These are phyloP conservation scores for Beris morrisii DNA, from an alignment of 2,888 invertebrate genomes.

Conservation along the genomic window DNA sequence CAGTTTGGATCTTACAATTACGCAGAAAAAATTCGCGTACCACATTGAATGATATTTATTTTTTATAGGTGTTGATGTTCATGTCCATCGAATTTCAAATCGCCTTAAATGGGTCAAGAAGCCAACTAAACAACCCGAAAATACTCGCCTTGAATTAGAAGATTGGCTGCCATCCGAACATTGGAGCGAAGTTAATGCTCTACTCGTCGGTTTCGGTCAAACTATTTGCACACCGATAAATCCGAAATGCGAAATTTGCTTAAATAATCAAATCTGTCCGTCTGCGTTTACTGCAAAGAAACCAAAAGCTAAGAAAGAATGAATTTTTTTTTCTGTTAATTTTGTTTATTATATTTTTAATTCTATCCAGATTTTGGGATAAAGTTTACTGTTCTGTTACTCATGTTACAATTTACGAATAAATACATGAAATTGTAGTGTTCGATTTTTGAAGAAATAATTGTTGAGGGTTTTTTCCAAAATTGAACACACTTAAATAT, in stretches of 20 bases:
- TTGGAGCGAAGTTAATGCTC: constrained; percentile 86
- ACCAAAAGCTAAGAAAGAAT: too few relatives aligned
- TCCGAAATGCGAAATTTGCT: constrained; percentile 81
- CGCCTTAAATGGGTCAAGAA: constrained; percentile 83
- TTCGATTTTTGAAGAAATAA: too few relatives aligned
- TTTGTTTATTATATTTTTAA: too few relatives aligned
- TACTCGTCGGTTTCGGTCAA: constrained; percentile 97
- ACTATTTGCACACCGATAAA: constrained; percentile 81
- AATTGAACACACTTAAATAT: too few relatives aligned
- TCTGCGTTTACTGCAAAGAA: constrained; percentile 44
- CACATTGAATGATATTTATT: not conserved
- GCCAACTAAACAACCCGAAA: constrained; percentile 80
- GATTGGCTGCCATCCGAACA: constrained; percentile 82
- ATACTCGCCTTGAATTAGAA: constrained; percentile 81
- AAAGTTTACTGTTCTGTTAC: too few relatives aligned
- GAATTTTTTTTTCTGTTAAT: too few relatives aligned
- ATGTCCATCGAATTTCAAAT: constrained; percentile 94
- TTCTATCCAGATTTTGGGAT: too few relatives aligned
- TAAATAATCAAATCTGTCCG: constrained; percentile 83
- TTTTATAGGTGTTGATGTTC: constrained; percentile 88
- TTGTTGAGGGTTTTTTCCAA: too few relatives aligned
- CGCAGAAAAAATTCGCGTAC: too few relatives aligned
- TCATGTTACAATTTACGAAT: too few relatives aligned
- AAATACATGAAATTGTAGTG: too few relatives aligned
- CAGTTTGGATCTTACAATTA: too few relatives aligned